phyloP scores from a whole-genome alignment of 2,113 vertebrate species.

The Edolisoma coerulescens region DNA sequence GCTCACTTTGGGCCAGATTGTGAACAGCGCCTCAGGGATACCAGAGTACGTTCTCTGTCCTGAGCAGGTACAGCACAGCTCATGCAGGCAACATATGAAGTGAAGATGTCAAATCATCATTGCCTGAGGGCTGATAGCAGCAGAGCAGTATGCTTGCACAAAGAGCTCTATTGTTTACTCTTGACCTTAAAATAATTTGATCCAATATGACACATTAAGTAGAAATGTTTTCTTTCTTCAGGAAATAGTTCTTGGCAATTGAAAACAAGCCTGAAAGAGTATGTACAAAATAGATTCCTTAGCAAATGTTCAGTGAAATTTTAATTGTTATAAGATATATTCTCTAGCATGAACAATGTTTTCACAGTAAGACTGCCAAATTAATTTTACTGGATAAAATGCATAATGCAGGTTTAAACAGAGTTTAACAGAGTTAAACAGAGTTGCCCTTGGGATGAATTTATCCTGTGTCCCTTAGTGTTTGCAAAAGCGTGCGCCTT shows the following conservation, averaged over 20 bases:
- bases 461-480: not conserved
- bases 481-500: not conserved
- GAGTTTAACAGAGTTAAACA: not conserved
- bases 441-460: not conserved
- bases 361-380: not conserved
- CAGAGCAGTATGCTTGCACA: not conserved
- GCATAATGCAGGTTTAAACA: not conserved
- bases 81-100: not conserved
- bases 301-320: not conserved
- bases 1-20: conserved; percentile 5
- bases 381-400: not conserved
- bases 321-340: not conserved
- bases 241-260: conserved; percentile 22
- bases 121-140: not conserved
- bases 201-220: not conserved
- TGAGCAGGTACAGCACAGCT: conserved; percentile 24
- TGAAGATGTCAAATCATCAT: conserved; percentile 19
- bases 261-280: not conserved
- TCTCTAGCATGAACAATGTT: not conserved
- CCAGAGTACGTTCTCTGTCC: not conserved
- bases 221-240: conserved; percentile 25
- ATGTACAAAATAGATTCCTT: not conserved
- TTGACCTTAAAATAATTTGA: conserved; percentile 37
- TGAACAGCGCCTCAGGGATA: not conserved
- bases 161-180: conserved; percentile 24